Evolutionary conservation across 2,888 invertebrate genomes (phyloP), one percentile per base, ranked within the genome.

Genomic region (Phorcus lineatus): DNA sequence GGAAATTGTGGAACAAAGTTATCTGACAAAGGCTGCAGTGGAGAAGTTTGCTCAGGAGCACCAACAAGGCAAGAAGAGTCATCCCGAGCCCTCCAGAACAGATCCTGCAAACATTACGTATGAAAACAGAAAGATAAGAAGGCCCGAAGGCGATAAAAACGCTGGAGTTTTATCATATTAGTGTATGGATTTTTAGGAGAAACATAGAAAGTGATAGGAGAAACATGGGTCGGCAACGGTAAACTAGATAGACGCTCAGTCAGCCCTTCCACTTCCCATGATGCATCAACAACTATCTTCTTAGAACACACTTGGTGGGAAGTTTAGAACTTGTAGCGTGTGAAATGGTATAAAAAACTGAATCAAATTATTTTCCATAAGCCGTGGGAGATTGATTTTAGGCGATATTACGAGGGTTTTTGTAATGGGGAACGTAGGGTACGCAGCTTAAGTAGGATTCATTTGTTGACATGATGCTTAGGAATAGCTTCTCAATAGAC

Each of bases 1-100:
- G 70, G 70, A 70, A 70, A 70, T 70, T 70, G 70, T 36, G 70
- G 70, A 70, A 70, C 70, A 70, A 70, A 70, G 36, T 70, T 31
- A 70, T 36, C 70, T 16, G 16, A 70, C 70, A 70, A 70, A 31
- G 40, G 70, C 31, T n/a, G n/a, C n/a, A 36, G 70, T 70, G 16
- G 31, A 36, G 28, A 11, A 70, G 70, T 70, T 70, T 70, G 70
- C 19, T 31, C 36, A 70, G 36, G 40, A 70, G 11, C 47, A 11
- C 47, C 47, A 47, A 47, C 47, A 47, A 47, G 47, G 11, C 47
- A 47, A 13, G 47, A 13, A 40, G 36, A 70, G 70, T 70, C 70
- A 70, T 16, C 13, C 17, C 19, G 19, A 70, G 36, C 36, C 28
- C n/a, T 13, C 31, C 16, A 36, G 19, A 36, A 36, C 70, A 70